phyloP scores from a whole-genome alignment of 1,140 invertebrate species.

The Teleopsis dalmanni region DNA sequence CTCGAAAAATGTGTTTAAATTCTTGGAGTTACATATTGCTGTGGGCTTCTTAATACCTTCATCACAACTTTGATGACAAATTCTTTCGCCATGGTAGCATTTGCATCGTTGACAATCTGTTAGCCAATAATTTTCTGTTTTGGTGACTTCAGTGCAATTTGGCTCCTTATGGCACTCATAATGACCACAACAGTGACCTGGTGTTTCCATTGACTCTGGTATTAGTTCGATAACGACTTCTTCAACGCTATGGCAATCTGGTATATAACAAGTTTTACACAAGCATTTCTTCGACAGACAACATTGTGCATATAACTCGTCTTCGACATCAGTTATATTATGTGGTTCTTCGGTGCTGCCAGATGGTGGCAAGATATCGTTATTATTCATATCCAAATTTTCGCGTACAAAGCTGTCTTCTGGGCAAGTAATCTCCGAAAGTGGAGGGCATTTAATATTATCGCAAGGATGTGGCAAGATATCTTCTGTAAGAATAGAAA shows the following conservation, averaged over 20 bases:
- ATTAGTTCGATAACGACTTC: conserved; percentile 27
- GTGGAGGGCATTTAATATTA: conserved; percentile 27
- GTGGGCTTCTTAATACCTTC: conserved; percentile 16
- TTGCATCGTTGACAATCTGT: conserved; percentile 29
- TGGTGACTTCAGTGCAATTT: conserved; percentile 25
- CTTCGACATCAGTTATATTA: conserved; percentile 18
- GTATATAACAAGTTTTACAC: conserved; percentile 35
- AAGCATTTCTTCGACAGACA: conserved; percentile 32
- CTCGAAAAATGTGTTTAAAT: conserved; percentile 24
- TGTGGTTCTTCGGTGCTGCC: conserved; percentile 4
- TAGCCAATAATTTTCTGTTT: conserved; percentile 30
- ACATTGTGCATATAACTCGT: conserved; percentile 24
- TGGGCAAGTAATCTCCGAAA: conserved; percentile 34
- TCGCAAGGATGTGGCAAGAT: conserved; percentile 20
- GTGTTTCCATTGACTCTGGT: conserved; percentile 27
- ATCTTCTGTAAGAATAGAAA: conserved; percentile 14
- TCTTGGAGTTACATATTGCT: conserved; percentile 31
- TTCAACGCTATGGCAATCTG: conserved; percentile 19
- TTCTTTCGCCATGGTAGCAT: conserved; percentile 22
- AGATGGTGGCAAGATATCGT: conserved; percentile 17
- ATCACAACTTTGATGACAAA: conserved; percentile 34
- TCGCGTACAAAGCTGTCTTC: conserved; percentile 29
- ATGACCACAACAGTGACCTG: conserved; percentile 32
- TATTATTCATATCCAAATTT: conserved; percentile 16
- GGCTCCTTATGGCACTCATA: conserved; percentile 29